Conservation (phyloP, 2,888 invertebrate genomes). For the Clistopyga incitator region DNA sequence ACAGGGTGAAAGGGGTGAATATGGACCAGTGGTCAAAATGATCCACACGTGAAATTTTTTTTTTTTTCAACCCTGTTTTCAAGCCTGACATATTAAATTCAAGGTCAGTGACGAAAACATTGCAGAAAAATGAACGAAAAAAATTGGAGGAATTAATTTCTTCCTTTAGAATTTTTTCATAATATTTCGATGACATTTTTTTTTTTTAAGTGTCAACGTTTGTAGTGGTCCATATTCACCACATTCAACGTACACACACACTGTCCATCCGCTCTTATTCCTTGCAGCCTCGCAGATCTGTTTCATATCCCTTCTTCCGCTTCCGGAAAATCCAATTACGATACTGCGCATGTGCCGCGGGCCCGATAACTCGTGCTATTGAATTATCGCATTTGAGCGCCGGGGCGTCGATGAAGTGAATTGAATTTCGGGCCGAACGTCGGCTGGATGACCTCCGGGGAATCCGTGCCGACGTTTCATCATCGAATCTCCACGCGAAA, state of each 20-base stretch:
- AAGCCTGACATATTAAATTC: too few relatives aligned
- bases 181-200: too few relatives aligned
- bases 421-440: constrained; percentile 39
- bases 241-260: not conserved
- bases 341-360: constrained; percentile 7
- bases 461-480: constrained; percentile 41
- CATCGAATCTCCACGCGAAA: constrained; percentile 29
- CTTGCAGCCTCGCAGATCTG: not conserved
- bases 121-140: too few relatives aligned
- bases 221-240: too few relatives aligned
- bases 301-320: constrained; percentile 17
- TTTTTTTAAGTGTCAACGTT: too few relatives aligned
- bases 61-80: too few relatives aligned
- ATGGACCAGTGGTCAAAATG: too few relatives aligned
- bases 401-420: constrained; percentile 46
- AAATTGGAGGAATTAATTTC: too few relatives aligned
- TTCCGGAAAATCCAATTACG: constrained; percentile 52
- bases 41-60: too few relatives aligned
- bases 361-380: constrained; percentile 51
- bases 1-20: too few relatives aligned
- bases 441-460: constrained; percentile 27
- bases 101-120: too few relatives aligned
- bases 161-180: too few relatives aligned
- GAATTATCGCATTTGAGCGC: constrained; percentile 51
- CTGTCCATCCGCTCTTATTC: constrained; percentile 11